A percentile compares a stretch with the other conserved stretches of the same genome.
phyloP scores from a whole-genome alignment of 2,888 invertebrate genomes.

The Phrixothrix hirtus region DNA sequence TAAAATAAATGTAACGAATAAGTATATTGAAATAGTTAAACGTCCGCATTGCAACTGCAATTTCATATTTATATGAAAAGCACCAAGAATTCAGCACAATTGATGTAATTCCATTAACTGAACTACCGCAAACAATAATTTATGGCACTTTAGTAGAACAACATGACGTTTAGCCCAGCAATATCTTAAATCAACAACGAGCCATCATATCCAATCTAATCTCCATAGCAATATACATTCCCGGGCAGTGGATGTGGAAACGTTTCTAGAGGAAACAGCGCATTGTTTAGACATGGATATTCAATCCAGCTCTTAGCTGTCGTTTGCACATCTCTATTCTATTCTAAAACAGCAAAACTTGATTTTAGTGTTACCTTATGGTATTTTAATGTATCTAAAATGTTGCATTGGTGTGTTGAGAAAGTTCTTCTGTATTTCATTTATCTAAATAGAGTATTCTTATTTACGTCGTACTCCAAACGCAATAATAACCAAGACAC shows the following conservation, averaged over 20 bases:
- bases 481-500: no score
- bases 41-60: not conserved
- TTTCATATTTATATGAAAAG: not conserved
- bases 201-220: constrained; percentile 31
- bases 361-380: constrained; percentile 46
- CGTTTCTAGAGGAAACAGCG: constrained; percentile 24
- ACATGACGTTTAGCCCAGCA: constrained; percentile 32
- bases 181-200: constrained; percentile 32
- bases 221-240: constrained; percentile 32
- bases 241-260: constrained; percentile 22
- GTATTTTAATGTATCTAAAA: not conserved
- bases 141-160: constrained; percentile 31
- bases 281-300: constrained; percentile 48
- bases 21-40: not conserved
- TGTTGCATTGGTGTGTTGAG: no score
- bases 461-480: no score
- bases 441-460: no score
- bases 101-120: constrained; percentile 29
- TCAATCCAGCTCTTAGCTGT: constrained; percentile 45
- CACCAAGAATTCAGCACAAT: constrained; percentile 5
- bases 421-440: no score
- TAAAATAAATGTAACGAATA: not conserved
- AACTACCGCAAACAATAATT: constrained; percentile 31
- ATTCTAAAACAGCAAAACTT: constrained; percentile 43
- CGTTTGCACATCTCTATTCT: constrained; percentile 44